Base-by-base conservation (phyloP, 92 coral and sea anemone species). In the Micromussa lordhowensis region DNA sequence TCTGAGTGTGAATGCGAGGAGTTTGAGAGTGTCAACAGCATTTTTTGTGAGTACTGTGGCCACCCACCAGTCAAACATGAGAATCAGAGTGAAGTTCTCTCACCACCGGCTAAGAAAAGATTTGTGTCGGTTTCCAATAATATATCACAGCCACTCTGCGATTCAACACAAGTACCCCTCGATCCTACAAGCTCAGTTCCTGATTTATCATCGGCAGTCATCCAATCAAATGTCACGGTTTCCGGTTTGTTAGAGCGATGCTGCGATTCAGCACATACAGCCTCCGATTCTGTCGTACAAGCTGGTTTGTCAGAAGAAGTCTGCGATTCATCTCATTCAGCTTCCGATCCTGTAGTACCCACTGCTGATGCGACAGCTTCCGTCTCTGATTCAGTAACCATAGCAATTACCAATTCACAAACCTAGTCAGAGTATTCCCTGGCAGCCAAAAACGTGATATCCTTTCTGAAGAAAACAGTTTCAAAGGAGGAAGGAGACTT, bases 1-100 rank as follows among this genome's bases (percentile, higher is more conserved):
- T 59, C 51, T 59, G 84, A 80, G 31, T 61, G 84, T 80, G 85
- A 81, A 75, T 81, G 85, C 12, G 85, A 81, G 73, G 85, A 81
- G 85, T 81, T 81, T 81, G 75, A 81, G 57, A 81, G 85, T 63
- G 57, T 81, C 85, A 64, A 35, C 75, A 81, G 85, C 85, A 81
- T 81, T 81, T 75, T 63, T 35, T 63, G 85, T 81, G 85, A 81
- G 85, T 81, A 63, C 74, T 81, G 75, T 63, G 85, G 75, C 85
- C 85, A 81, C 58, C 85, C 85, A 81, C 85, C 85, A 61, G 85
- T 81, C 85, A 81, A 81, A 63, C 59, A 81, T 63, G 85, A 81
- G 85, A 81, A 81, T 35, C 75, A 61, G 29, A 81, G 75, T 36
- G 85, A 61, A 22, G 57, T 61, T 81, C 85, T 81, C 74, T 64